Evolutionary conservation across 92 coral and sea anemone genomes (phyloP).

Genomic region (Paragorgia papillata): DNA sequence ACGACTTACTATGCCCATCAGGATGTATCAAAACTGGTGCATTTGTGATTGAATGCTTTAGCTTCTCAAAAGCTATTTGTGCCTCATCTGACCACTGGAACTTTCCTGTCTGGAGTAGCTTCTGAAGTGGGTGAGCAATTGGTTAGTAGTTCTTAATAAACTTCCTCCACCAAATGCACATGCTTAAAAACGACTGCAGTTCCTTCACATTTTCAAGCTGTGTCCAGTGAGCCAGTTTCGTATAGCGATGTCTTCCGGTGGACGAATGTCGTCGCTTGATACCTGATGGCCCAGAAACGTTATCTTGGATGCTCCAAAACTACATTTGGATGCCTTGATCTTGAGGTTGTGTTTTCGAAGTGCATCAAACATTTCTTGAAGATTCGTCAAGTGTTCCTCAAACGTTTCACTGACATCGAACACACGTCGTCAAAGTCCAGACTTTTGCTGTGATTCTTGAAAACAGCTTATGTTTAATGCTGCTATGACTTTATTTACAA

Average conservation of each 20-base stretch:
- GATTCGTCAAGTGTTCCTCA: constrained; percentile 30
- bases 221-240: constrained; percentile 16
- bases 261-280: constrained; percentile 27
- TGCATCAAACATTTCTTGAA: constrained; percentile 29
- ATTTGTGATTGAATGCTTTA: constrained; percentile 11
- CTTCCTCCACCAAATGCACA: constrained; percentile 44
- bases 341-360: constrained; percentile 38
- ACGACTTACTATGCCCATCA: constrained; percentile 14
- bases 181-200: constrained; percentile 32
- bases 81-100: constrained; percentile 25
- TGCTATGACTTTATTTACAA: too few relatives aligned
- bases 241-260: neutral
- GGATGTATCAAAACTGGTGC: constrained; percentile 35
- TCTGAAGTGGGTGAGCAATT: constrained; percentile 31
- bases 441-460: too few relatives aligned
- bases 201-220: constrained; percentile 31
- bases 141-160: constrained; percentile 14
- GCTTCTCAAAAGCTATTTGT: constrained; percentile 8
- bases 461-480: too few relatives aligned
- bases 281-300: constrained; percentile 46
- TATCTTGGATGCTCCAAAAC: constrained; percentile 32
- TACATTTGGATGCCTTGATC: constrained; percentile 40
- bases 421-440: constrained; percentile 35
- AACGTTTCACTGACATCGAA: constrained; percentile 32
- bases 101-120: constrained; percentile 24